phyloP scores from a whole-genome alignment of 2,113 vertebrate genomes.

The Dicrurus megarhynchus region DNA sequence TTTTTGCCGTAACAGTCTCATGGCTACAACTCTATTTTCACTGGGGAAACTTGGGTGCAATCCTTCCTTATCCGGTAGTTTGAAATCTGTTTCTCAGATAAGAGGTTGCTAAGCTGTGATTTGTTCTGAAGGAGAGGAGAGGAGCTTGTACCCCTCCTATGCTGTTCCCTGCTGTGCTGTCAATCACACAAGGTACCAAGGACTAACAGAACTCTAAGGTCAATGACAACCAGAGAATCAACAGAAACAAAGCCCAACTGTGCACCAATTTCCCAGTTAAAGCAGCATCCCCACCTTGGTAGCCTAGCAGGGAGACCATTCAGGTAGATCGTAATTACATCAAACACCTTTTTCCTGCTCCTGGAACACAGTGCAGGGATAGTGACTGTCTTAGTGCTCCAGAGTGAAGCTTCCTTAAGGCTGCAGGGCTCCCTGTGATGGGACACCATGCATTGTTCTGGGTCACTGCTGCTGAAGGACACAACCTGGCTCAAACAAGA shows the following conservation, averaged over 20 bases:
- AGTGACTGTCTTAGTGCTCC: neutral
- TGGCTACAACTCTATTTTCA: neutral
- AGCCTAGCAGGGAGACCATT: neutral
- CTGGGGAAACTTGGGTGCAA: neutral
- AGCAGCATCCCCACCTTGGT: neutral
- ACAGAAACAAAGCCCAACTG: neutral
- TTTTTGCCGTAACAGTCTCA: neutral
- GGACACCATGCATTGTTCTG: neutral
- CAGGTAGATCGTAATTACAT: accelerated
- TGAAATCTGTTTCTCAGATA: neutral
- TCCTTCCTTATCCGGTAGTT: neutral
- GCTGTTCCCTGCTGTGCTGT: neutral
- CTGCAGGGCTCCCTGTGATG: neutral
- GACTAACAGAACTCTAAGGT: neutral
- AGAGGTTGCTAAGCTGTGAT: neutral
- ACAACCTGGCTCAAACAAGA: neutral
- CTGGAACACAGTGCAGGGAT: neutral
- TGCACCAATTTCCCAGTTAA: neutral
- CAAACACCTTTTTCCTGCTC: neutral
- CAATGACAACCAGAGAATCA: neutral
- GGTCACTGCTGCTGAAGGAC: neutral
- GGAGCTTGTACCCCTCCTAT: neutral
- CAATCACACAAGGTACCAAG: accelerated
- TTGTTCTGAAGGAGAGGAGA: neutral
- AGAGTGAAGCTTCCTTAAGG: neutral